Evolutionary conservation across 2,797 vertebrate genomes (phyloP).

Genomic region (Microctenopoma lineatum): DNA sequence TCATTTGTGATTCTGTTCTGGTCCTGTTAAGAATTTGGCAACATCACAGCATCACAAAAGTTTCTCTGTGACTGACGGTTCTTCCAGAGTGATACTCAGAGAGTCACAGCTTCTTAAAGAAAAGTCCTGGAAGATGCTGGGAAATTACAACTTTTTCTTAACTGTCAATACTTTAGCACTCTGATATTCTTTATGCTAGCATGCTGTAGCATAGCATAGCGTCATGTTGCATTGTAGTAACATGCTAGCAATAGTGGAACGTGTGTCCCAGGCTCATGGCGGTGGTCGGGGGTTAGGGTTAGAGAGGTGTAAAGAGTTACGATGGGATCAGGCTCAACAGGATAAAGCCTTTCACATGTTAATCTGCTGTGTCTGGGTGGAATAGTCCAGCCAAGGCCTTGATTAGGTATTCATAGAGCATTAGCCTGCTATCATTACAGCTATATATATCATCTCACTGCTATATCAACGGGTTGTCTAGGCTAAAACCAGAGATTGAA

Average conservation of each 20-base stretch:
- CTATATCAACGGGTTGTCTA: slow-evolving; percentile 53
- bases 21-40: slow-evolving; percentile 6
- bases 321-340: slow-evolving; percentile 56
- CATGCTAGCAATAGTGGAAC: too few species aligned
- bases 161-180: background rate
- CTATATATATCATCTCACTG: slow-evolving; percentile 60
- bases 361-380: slow-evolving; percentile 49
- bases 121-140: too few species aligned
- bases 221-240: too few species aligned
- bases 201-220: too few species aligned
- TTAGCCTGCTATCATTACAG: slow-evolving; percentile 58
- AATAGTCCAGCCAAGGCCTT: slow-evolving; percentile 43
- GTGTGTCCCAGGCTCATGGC: slow-evolving; percentile 44
- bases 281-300: slow-evolving; percentile 52
- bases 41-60: background rate
- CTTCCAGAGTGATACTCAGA: background rate
- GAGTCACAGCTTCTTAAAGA: background rate
- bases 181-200: too few species aligned
- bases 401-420: slow-evolving; percentile 70
- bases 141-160: too few species aligned
- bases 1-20: slow-evolving; percentile 13
- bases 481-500: slow-evolving; percentile 40
- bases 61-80: background rate
- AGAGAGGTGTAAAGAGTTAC: slow-evolving; percentile 46
- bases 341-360: slow-evolving; percentile 53